Base-by-base conservation (phyloP, 2,888 invertebrate genomes). In the Cabera pusaria region DNA sequence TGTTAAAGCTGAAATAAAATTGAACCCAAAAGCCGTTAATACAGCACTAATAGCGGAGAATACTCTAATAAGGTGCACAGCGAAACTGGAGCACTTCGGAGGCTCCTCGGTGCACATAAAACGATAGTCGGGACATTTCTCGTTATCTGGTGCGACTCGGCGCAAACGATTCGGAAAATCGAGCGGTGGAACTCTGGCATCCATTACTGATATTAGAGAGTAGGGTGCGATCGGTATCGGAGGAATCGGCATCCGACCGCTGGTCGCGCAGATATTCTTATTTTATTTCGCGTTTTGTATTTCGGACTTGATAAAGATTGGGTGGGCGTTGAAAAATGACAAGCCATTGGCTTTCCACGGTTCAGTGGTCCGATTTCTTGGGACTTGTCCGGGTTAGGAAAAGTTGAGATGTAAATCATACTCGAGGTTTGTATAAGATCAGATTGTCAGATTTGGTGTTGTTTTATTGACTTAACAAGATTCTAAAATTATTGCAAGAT, bases 111-210 rank as follows among this genome's bases (percentile, higher is more conserved):
- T 52, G 70, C 71, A 69, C 70, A 73, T 77, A 76, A 77, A 79
- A 63, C 73, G 74, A 72, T 77, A 72, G 71, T 63, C 65, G 67
- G 64, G 71, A 73, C 74, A 66, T 72, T 75, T 70, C 76, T 78
- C 77, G 79, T 81, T 84, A 82, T 82, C 84, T 74, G 59, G 58
- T 49, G 52, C 53, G 60, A 72, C 59, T 70, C 69, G 72, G 61
- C 61, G 79, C 76, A 80, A 87, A 85, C 83, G 83, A 75, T 76
- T 81, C 72, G 85, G 83, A 85, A 87, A 84, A 87, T 85, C 79
- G 83, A 81, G 77, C 73, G 64, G 65, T 64, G 75, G 77, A 76
- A 73, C 69, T 69, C 66, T 63, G 65, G 59, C 68, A 72, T 75
- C 85, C 82, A 86, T 86, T 86, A 86, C 84, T 74, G 76, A 77